phyloP scores from a whole-genome alignment of 2,113 vertebrate genomes.

The Perccottus glenii region DNA sequence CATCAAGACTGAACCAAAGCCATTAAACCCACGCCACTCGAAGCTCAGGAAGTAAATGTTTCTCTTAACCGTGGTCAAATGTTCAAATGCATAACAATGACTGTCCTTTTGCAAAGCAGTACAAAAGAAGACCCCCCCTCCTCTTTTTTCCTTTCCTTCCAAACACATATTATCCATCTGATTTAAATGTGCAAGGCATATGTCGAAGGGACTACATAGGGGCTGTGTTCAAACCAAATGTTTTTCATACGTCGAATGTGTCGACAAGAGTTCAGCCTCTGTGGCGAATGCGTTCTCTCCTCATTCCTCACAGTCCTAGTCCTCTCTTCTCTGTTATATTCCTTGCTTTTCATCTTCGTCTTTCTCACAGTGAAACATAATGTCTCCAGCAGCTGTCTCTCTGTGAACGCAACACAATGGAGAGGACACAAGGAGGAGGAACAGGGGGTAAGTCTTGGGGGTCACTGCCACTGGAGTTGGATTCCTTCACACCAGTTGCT shows the following conservation, averaged over 20 bases:
- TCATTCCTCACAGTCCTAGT: slow-evolving; percentile 30
- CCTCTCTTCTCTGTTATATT: slow-evolving; percentile 9
- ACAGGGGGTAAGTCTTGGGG: slow-evolving; percentile 37
- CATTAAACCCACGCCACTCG: slow-evolving; percentile 23
- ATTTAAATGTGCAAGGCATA: slow-evolving; percentile 54
- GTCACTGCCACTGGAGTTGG: slow-evolving; percentile 46
- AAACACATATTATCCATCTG: slow-evolving; percentile 18
- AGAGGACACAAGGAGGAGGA: slow-evolving; percentile 41
- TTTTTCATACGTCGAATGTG: slow-evolving; percentile 12
- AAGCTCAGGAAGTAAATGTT: slow-evolving; percentile 27
- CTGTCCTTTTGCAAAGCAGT: slow-evolving; percentile 27
- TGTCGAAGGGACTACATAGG: slow-evolving; percentile 28
- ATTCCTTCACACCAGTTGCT: slow-evolving; percentile 71
- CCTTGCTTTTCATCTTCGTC: slow-evolving; percentile 17
- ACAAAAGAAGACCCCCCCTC: slow-evolving; percentile 7
- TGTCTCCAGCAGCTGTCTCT: slow-evolving; percentile 73
- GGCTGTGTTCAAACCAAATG: slow-evolving; percentile 53
- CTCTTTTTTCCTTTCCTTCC: neutral
- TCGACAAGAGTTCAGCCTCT: slow-evolving; percentile 44
- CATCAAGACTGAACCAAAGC: slow-evolving; percentile 29
- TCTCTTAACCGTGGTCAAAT: slow-evolving; percentile 11
- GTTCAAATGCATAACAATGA: slow-evolving; percentile 22
- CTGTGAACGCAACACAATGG: slow-evolving; percentile 53
- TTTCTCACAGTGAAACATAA: slow-evolving; percentile 43
- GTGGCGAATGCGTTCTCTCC: slow-evolving; percentile 38